A percentile compares a stretch with the other conserved stretches of the same genome.
These are phyloP conservation scores for Oplegnathus fasciatus DNA, from an alignment of 2,113 vertebrate genomes.

Conservation along the genomic window DNA sequence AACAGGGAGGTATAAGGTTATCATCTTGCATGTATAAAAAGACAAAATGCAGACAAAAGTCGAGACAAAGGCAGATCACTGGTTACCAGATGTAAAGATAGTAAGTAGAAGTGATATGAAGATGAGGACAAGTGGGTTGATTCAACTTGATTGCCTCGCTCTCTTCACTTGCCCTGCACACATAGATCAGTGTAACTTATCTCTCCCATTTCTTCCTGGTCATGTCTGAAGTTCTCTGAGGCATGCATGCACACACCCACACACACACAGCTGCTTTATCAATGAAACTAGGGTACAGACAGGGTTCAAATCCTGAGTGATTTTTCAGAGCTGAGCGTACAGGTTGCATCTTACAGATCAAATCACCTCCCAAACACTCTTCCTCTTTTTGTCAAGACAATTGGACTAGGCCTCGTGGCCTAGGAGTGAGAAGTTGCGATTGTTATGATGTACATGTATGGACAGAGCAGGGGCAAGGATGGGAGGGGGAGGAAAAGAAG, in stretches of 20 bases:
- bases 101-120: neutral
- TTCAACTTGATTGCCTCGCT: neutral
- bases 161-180: neutral
- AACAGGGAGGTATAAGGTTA: neutral
- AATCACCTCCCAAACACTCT: constrained; percentile 61
- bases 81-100: neutral
- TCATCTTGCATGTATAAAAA: neutral
- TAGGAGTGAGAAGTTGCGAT: too few relatives aligned
- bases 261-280: constrained; percentile 24
- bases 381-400: too few relatives aligned
- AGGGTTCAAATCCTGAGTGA: constrained; percentile 62
- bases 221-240: constrained; percentile 11
- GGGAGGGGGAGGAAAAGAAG: neutral
- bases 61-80: neutral
- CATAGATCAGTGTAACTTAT: neutral
- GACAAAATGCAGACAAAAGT: neutral
- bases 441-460: too few relatives aligned
- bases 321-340: constrained; percentile 50
- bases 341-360: constrained; percentile 59
- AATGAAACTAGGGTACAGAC: constrained; percentile 54
- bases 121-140: constrained; percentile 4
- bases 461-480: too few relatives aligned
- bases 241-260: constrained; percentile 6
- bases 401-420: too few relatives aligned
- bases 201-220: neutral